Conservation (phyloP, 2,113 vertebrate genomes). For the Sceloporus tristichus region DNA sequence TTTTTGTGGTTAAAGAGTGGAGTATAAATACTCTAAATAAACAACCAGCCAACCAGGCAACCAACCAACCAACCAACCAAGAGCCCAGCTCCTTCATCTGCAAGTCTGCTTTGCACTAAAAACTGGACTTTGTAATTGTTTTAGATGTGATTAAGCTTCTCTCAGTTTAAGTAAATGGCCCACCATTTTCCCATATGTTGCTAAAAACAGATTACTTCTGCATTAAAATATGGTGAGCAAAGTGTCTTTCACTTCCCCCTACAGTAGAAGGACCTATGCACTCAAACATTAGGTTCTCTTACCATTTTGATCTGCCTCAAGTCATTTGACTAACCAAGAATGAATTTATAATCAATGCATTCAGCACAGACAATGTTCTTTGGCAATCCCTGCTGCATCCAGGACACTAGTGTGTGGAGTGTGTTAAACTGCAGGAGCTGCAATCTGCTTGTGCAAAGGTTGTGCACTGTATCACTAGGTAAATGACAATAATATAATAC, state of each 20-base stretch:
- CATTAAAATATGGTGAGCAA: neutral
- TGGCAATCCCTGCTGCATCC: neutral
- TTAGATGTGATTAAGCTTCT: neutral
- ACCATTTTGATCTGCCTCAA: neutral
- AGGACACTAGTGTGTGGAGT: neutral
- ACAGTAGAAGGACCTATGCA: neutral
- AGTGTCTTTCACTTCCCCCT: no score
- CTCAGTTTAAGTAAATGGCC: neutral
- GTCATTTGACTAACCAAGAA: neutral
- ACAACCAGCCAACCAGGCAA: no score
- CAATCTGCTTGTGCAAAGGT: constrained; percentile 38
- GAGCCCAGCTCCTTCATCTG: no score
- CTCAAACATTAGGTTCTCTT: neutral
- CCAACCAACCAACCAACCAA: no score
- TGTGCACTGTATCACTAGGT: constrained; percentile 14
- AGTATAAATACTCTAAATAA: no score
- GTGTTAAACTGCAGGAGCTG: constrained; percentile 37
- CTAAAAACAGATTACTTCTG: neutral
- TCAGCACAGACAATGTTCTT: neutral
- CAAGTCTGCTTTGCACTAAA: neutral
- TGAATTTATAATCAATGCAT: neutral
- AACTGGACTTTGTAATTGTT: neutral
- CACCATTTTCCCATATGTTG: neutral
- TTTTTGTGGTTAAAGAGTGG: neutral
- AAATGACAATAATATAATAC: constrained; percentile 31